Percentiles rank a stretch among this genome's conserved stretches.
Conservation (phyloP, 2,797 vertebrate species). For the Spea hammondii region DNA sequence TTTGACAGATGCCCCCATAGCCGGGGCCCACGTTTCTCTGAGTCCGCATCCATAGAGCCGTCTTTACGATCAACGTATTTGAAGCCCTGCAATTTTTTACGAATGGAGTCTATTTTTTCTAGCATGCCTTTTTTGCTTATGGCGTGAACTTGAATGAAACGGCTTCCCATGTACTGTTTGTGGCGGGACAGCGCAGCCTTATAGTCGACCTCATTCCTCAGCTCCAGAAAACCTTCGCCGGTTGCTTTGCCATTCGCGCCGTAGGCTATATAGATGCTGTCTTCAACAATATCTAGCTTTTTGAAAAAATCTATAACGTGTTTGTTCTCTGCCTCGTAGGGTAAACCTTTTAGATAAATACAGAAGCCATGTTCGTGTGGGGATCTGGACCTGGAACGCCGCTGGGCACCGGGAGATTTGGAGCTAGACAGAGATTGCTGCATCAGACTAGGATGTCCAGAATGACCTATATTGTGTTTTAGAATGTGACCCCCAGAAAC, state of each 20-base stretch:
- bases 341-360: constrained; percentile 94
- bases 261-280: constrained; percentile 95
- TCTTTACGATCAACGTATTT: constrained; percentile 85
- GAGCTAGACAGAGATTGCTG: constrained; percentile 60
- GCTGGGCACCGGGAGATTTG: constrained; percentile 67
- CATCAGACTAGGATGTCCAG: constrained; percentile 64
- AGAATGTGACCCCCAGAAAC: constrained; percentile 75
- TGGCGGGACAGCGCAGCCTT: constrained; percentile 91
- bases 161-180: constrained; percentile 97
- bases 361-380: constrained; percentile 92
- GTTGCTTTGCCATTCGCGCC: constrained; percentile 94
- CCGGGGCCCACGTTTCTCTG: constrained; percentile 70
- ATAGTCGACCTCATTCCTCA: constrained; percentile 89
- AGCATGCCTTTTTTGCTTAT: constrained; percentile 94
- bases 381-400: constrained; percentile 89
- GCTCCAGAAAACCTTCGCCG: constrained; percentile 96
- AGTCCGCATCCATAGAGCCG: constrained; percentile 72
- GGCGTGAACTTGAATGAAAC: constrained; percentile 96
- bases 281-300: constrained; percentile 90
- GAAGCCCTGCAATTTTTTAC: constrained; percentile 84
- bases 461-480: constrained; percentile 61
- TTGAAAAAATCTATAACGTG: constrained; percentile 97
- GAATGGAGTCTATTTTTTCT: constrained; percentile 92
- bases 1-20: constrained; percentile 93
- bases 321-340: constrained; percentile 95